Conservation (phyloP, 1,140 invertebrate genomes). For the Megalonaias nervosa region DNA sequence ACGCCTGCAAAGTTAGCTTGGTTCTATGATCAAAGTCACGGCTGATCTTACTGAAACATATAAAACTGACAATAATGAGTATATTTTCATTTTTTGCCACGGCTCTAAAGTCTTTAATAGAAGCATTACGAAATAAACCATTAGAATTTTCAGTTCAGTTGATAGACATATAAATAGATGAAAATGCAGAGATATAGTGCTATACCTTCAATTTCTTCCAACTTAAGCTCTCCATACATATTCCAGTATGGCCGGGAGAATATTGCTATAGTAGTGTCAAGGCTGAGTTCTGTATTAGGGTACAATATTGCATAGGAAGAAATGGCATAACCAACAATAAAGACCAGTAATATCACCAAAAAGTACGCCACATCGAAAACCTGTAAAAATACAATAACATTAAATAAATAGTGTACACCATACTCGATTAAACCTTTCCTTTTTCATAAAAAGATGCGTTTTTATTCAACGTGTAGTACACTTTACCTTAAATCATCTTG, state of each 20-base stretch:
- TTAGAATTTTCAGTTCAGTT: not conserved
- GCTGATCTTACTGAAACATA: no score
- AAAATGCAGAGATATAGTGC: not conserved
- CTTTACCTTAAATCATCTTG: no score
- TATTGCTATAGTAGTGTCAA: not conserved
- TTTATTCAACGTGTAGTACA: no score
- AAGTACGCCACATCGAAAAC: not conserved
- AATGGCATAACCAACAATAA: not conserved
- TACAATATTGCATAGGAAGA: not conserved
- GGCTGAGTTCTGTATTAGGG: not conserved
- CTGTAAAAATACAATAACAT: not conserved
- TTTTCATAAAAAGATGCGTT: no score
- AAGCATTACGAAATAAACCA: no score
- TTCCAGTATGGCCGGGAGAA: not conserved
- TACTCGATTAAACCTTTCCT: no score
- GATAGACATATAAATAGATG: not conserved
- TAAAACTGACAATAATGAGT: no score
- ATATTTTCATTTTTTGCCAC: no score
- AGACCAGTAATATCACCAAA: not conserved
- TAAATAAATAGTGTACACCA: no score
- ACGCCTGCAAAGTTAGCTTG: no score
- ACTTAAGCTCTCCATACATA: not conserved
- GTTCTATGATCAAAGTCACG: no score
- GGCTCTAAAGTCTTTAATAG: no score
- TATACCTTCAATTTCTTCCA: conserved; percentile 3